These are phyloP conservation scores for Zosterops pallidus DNA, from an alignment of 2,113 vertebrate species.

Conservation along the genomic window DNA sequence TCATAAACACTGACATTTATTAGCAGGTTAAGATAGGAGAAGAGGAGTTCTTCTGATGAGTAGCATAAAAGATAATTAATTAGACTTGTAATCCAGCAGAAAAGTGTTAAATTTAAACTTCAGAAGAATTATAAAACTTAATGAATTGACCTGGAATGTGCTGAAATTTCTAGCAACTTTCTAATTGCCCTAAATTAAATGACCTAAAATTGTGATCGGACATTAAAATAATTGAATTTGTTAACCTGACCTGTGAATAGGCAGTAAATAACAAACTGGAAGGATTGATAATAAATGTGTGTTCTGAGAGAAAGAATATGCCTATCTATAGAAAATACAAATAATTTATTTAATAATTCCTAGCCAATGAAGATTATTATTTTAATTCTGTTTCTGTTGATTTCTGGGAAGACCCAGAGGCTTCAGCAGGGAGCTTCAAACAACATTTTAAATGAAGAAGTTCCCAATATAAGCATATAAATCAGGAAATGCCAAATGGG, in stretches of 20 bases:
- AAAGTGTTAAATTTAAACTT: slow-evolving; percentile 55
- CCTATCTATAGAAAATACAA: not conserved
- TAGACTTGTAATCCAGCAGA: slow-evolving; percentile 44
- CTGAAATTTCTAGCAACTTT: not conserved
- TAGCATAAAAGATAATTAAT: slow-evolving; percentile 30
- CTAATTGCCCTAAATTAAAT: slow-evolving; percentile 19
- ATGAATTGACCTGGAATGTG: slow-evolving; percentile 15
- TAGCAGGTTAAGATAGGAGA: slow-evolving; percentile 19
- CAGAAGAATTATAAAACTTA: slow-evolving; percentile 40
- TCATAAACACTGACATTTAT: slow-evolving; percentile 1
- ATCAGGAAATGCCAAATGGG: not conserved
- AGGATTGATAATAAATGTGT: not conserved
- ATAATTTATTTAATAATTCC: not conserved
- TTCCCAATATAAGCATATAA: not conserved
- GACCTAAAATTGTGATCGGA: not conserved
- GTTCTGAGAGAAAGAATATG: not conserved
- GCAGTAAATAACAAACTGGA: not conserved
- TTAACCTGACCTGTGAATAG: not conserved
- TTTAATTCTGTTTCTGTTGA: not conserved
- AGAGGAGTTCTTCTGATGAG: slow-evolving; percentile 20
- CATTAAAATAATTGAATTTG: not conserved
- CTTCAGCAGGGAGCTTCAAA: not conserved
- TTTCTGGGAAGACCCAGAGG: not conserved
- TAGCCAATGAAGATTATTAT: not conserved
- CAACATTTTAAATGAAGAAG: not conserved